Evolutionary conservation across 2,888 invertebrate species (phyloP), one percentile per base, ranked within the genome.

Genomic region (Creontiades dilutus): DNA sequence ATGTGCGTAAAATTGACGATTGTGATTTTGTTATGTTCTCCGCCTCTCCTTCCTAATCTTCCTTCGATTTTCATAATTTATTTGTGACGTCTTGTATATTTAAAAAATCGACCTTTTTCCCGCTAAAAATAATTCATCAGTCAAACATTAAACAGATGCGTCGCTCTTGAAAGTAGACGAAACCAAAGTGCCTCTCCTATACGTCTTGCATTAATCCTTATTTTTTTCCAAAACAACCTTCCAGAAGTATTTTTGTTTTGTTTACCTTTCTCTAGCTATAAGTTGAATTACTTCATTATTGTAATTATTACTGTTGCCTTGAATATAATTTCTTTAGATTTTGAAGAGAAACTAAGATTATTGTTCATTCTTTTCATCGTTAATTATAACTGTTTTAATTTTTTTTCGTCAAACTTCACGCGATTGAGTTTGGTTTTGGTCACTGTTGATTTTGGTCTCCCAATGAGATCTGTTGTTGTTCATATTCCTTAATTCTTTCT

Each of bases 101-200:
- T 27, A 14, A 80, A 80, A 80, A 80, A 80, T 47, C 47, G 46
- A n/a, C 37, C 78, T 80, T 46, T 16, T 19, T 68, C 23, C 23
- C 23, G 23, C 23, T 68, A 23, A 80, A 27, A 80, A 80, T n/a
- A 80, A 80, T 47, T 47, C n/a, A 80, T 19, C 37, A 12, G 19
- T 16, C 23, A 68, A 23, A 19, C 23, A 68, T 37, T n/a, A 68
- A 68, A 68, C 68, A 82, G 19, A 52, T 23, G 19, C 82, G 82
- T 52, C 52, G 55, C 28, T 37, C 46, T 80, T 80, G 16, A 48
- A 14, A 46, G 4, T 81, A 23, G 37, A 86, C 86, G 86, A 48
- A 86, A 86, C 86, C 86, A 68, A 86, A 86, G 86, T 86, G 86
- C 86, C 86, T 86, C 75, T 76, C 48, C 48, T 68, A 68, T 68